phyloP scores from a whole-genome alignment of 2,797 vertebrate genomes.

The Champsocephalus gunnari region DNA sequence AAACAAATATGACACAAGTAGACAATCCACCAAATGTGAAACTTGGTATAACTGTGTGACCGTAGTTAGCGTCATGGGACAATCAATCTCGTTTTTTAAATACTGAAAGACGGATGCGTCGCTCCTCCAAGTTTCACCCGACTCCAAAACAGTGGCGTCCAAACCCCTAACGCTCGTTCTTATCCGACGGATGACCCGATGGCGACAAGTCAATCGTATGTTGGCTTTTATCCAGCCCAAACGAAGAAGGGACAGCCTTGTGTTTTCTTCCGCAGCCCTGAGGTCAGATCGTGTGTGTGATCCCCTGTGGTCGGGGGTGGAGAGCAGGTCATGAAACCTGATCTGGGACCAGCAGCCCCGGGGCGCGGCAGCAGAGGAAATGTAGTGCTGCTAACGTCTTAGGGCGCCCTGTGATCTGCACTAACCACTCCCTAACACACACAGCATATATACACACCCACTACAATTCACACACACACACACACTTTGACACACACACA shows the following conservation, averaged over 20 bases:
- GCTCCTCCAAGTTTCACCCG: neutral
- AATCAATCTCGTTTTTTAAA: neutral
- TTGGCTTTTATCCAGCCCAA: too few species aligned
- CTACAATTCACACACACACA: constrained; percentile 34
- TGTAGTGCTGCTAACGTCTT: constrained; percentile 60
- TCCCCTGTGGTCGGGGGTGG: constrained; percentile 51
- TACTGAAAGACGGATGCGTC: neutral
- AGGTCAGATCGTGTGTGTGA: constrained; percentile 61
- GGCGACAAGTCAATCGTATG: neutral
- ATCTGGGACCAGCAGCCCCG: constrained; percentile 56
- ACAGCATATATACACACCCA: neutral
- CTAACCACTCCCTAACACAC: constrained; percentile 50
- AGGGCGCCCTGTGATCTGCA: constrained; percentile 50
- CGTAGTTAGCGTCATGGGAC: neutral
- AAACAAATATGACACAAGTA: neutral
- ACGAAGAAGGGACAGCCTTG: neutral
- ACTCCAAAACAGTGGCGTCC: neutral
- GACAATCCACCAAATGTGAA: neutral
- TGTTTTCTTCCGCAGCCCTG: constrained; percentile 23
- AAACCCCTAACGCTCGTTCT: neutral
- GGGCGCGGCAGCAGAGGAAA: constrained; percentile 60
- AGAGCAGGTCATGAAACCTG: constrained; percentile 61
- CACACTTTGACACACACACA: constrained; percentile 36
- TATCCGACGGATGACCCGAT: neutral
- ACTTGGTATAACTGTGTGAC: neutral